Conservation (phyloP, 30 jellyfish, hydroid and myxozoan species). For the Nemopilema nomurai region DNA sequence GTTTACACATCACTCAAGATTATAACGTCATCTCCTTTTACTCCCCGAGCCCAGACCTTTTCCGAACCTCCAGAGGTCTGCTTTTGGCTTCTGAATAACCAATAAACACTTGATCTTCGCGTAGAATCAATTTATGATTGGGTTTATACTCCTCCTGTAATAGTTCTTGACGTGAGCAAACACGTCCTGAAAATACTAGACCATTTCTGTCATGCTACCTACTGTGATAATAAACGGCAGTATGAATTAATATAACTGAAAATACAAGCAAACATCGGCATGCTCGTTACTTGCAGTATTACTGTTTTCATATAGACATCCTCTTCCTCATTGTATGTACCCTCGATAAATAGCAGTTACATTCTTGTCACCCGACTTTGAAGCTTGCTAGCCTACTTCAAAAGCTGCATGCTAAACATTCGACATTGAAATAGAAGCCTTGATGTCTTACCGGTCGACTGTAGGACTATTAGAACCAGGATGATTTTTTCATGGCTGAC, state of each 20-base stretch:
- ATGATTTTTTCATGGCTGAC: not conserved
- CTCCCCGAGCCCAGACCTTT: no score
- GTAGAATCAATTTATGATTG: not conserved
- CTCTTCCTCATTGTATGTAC: no score
- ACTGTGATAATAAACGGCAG: not conserved
- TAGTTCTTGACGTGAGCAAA: not conserved
- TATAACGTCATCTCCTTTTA: no score
- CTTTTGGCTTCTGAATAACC: no score
- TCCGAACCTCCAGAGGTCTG: no score
- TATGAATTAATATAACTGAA: no score
- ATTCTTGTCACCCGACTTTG: not conserved
- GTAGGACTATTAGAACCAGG: not conserved
- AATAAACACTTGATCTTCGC: not conserved
- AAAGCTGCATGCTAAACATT: not conserved
- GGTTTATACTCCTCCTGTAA: not conserved
- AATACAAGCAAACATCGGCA: no score
- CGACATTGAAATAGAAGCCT: not conserved
- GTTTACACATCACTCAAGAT: no score
- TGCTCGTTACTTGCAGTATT: no score
- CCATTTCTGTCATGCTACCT: not conserved
- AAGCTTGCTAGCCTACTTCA: not conserved
- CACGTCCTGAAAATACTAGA: not conserved
- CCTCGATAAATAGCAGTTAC: no score
- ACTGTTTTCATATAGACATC: no score
- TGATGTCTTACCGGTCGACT: not conserved